phyloP scores from a whole-genome alignment of 2,888 invertebrate genomes.

The Lacanobia oleracea region DNA sequence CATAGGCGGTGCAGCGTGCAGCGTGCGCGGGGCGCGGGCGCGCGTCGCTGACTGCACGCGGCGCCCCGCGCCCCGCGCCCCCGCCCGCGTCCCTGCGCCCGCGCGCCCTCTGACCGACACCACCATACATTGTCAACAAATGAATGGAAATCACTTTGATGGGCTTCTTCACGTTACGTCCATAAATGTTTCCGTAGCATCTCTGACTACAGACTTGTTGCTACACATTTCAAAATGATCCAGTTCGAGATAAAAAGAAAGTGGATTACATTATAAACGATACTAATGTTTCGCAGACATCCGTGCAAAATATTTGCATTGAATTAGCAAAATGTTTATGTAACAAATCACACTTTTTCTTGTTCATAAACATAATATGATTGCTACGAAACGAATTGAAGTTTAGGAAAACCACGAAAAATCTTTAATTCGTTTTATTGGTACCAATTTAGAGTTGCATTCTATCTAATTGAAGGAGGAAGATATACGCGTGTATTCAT shows the following conservation, averaged over 20 bases:
- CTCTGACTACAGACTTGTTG: slow-evolving; percentile 29
- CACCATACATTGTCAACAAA: slow-evolving; percentile 85
- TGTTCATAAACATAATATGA: slow-evolving; percentile 2
- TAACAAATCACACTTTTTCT: slow-evolving; percentile 2
- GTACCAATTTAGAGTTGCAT: slow-evolving; percentile 42
- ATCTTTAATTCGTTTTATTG: slow-evolving; percentile 36
- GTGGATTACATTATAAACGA: slow-evolving; percentile 31
- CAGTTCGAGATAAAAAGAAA: slow-evolving; percentile 37
- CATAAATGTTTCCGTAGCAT: slow-evolving; percentile 47
- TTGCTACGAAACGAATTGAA: background rate
- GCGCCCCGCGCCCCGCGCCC: slow-evolving; percentile 80
- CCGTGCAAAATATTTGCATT: slow-evolving; percentile 34
- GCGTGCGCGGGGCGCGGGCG: slow-evolving; percentile 81
- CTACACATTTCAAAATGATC: slow-evolving; percentile 41
- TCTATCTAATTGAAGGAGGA: slow-evolving; percentile 40
- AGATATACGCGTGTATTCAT: slow-evolving; percentile 48
- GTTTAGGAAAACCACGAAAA: slow-evolving; percentile 32
- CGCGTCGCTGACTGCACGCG: slow-evolving; percentile 75
- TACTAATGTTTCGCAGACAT: slow-evolving; percentile 29
- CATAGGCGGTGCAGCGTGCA: slow-evolving; percentile 76
- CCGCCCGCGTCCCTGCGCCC: slow-evolving; percentile 78
- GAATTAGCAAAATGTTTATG: slow-evolving; percentile 19
- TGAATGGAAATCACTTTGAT: slow-evolving; percentile 85
- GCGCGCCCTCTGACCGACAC: slow-evolving; percentile 82
- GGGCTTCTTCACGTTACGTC: slow-evolving; percentile 71